Percentiles rank a stretch among this genome's conserved stretches.
These are phyloP conservation scores for Bambusicola thoracicus DNA, from an alignment of 2,113 vertebrate species.

Conservation along the genomic window DNA sequence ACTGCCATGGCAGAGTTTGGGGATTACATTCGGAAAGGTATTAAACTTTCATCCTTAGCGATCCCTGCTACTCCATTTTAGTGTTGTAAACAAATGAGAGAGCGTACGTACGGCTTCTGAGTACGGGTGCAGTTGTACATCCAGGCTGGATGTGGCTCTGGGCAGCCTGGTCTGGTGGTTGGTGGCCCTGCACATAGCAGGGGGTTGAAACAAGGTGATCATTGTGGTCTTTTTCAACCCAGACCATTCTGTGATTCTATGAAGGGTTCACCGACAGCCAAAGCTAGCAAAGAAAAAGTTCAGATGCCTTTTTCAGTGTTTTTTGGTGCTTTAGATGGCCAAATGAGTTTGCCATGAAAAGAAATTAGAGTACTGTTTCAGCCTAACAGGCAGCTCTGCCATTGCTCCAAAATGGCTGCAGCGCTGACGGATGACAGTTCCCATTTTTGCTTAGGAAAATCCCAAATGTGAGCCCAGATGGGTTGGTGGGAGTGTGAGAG, in stretches of 20 bases:
- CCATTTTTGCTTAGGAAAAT: neutral
- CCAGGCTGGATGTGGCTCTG: too few relatives aligned
- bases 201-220: too few relatives aligned
- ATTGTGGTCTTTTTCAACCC: too few relatives aligned
- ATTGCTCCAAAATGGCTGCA: neutral
- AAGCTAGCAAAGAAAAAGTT: neutral
- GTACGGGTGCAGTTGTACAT: neutral
- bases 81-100: neutral
- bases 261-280: neutral
- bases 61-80: neutral
- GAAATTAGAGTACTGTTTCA: neutral
- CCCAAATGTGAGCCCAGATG: neutral
- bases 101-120: neutral
- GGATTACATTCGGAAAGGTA: constrained; percentile 84
- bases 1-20: constrained; percentile 87
- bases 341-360: neutral
- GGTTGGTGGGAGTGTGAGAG: neutral
- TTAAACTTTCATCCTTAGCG: neutral
- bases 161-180: too few relatives aligned
- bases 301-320: neutral
- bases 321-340: neutral
- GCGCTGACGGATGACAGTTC: neutral
- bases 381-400: neutral
- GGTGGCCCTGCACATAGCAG: too few relatives aligned
- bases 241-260: too few relatives aligned